Evolutionary conservation across 2,888 invertebrate genomes (phyloP).

Genomic region (Tiliacea aurago): DNA sequence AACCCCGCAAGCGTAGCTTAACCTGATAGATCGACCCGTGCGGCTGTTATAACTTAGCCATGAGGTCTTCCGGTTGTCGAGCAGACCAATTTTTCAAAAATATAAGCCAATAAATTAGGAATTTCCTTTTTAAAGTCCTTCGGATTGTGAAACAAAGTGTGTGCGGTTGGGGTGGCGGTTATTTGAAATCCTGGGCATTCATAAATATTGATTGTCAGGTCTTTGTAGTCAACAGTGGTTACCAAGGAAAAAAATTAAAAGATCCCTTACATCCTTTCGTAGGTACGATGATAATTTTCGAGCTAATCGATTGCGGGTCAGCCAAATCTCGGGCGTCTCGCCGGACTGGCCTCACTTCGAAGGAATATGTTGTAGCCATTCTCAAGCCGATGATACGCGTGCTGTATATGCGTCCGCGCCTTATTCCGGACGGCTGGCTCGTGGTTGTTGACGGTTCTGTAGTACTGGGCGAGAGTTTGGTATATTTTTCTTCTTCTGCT

Average conservation of each 20-base stretch:
- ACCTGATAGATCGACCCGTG: too few species aligned
- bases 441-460: constrained; percentile 71
- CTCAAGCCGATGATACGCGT: constrained; percentile 93
- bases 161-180: background rate
- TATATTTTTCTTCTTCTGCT: constrained; percentile 77
- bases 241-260: background rate
- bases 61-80: too few species aligned
- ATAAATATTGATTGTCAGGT: background rate
- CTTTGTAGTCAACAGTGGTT: background rate
- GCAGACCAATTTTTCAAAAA: too few species aligned
- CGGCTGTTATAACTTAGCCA: too few species aligned
- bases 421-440: constrained; percentile 64
- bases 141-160: background rate
- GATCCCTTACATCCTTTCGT: constrained; percentile 95
- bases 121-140: background rate
- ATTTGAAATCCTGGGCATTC: background rate
- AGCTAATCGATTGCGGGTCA: constrained; percentile 90
- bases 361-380: constrained; percentile 96
- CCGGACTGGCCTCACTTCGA: constrained; percentile 92
- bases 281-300: constrained; percentile 94
- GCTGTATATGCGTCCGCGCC: constrained; percentile 86
- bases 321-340: constrained; percentile 88
- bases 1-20: too few species aligned
- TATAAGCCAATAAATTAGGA: background rate
- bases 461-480: constrained; percentile 61